Evolutionary conservation across 2,113 vertebrate species (phyloP), one percentile per base, ranked within the genome.

Genomic region (Clarias magur): DNA sequence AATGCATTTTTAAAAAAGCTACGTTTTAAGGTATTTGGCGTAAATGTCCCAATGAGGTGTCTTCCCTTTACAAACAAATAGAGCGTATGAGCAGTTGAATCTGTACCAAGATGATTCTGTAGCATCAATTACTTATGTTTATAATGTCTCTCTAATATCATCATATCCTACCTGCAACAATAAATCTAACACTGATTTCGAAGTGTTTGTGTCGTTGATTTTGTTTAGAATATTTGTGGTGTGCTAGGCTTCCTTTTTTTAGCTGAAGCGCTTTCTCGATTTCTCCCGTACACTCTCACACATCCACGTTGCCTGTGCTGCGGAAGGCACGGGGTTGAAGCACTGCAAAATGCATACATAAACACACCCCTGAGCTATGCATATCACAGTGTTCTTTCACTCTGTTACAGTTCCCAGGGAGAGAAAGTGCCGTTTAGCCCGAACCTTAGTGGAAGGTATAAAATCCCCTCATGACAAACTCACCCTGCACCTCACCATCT

Each of bases 351-450:
- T 68, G 83, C 88, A 84, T 88, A 89, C 89, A 87, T 87, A 89
- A 90, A 89, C 82, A 80, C 88, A 85, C 70, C 88, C 90, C 85
- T 80, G 88, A 90, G 88, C 90, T 89, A 87, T 84, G 75, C 76
- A 83, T 83, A 86, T 84, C 88, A 87, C 60, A 82, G 81, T 53
- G 30, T 27, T 89, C 23, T 54, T 5, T 59, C 25, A 59, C 57
- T 86, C 81, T 82, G 76, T 83, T 84, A 65, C 48, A 88, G 68
- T 89, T 93, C 80, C 91, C 70, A 91, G 54, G 82, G 76, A 91
- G 88, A 90, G 83, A 90, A 89, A 85, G 86, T 89, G 84, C 90
- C 89, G 88, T 92, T 93, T 91, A 92, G 88, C 92, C 91, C 88
- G 92, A 92, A 93, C 89, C 86, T 88, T 83, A 57, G 87, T 88